A percentile compares a stretch with the other conserved stretches of the same genome.
phyloP scores from a whole-genome alignment of 2,888 invertebrate species.

The Notodonta ziczac region DNA sequence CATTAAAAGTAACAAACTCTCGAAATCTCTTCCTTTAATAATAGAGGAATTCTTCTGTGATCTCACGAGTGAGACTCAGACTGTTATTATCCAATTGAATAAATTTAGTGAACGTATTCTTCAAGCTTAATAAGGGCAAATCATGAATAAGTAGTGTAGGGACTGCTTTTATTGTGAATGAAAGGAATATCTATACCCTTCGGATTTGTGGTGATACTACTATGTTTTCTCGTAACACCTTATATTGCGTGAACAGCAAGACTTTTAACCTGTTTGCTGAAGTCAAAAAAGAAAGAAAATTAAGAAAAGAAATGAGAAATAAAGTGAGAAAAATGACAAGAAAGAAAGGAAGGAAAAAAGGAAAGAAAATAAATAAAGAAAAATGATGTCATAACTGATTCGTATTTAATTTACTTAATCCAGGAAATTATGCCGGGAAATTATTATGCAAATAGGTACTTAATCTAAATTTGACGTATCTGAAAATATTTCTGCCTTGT shows the following conservation, averaged over 20 bases:
- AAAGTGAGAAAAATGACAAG: too few species aligned
- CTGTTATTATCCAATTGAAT: slow-evolving; percentile 66
- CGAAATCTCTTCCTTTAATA: slow-evolving; percentile 5
- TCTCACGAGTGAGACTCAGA: slow-evolving; percentile 43
- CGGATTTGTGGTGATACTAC: neutral
- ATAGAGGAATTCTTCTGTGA: slow-evolving; percentile 13
- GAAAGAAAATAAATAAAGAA: too few species aligned
- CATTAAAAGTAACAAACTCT: neutral
- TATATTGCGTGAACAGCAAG: neutral
- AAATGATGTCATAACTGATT: too few species aligned
- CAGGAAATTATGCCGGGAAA: too few species aligned
- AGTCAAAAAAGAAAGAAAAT: too few species aligned
- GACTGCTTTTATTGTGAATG: neutral
- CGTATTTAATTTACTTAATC: too few species aligned
- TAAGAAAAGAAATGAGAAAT: too few species aligned
- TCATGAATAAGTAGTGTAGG: slow-evolving; percentile 40
- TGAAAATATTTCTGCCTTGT: too few species aligned
- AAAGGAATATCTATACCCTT: neutral
- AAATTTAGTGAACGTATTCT: slow-evolving; percentile 51
- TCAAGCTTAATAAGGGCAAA: slow-evolving; percentile 48
- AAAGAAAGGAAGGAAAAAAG: too few species aligned
- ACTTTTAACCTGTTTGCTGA: too few species aligned
- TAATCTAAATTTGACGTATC: too few species aligned
- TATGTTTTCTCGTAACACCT: neutral
- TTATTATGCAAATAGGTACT: too few species aligned